Percentiles rank a stretch among this genome's conserved stretches.
These are phyloP conservation scores for Aphaenogaster floridana DNA, from an alignment of 1,140 invertebrate species.

Conservation along the genomic window DNA sequence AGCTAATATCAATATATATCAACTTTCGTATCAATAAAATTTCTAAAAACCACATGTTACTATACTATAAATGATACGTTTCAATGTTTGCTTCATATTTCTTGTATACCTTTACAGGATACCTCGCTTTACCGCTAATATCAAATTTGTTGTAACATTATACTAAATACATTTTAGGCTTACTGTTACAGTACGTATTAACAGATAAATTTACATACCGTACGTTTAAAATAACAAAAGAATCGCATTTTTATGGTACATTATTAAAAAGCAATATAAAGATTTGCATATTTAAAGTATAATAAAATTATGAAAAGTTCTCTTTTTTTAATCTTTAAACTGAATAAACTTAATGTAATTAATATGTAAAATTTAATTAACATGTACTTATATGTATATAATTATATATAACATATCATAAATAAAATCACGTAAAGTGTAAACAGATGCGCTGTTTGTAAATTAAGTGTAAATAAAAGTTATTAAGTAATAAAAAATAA, in stretches of 20 bases:
- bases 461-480: slow-evolving; percentile 10
- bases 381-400: not conserved
- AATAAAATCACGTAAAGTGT: slow-evolving; percentile 2
- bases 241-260: not conserved
- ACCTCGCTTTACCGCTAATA: not conserved
- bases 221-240: not conserved
- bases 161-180: slow-evolving; percentile 52
- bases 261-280: slow-evolving; percentile 4
- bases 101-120: not conserved
- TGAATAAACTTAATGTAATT: not conserved
- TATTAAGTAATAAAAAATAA: slow-evolving; percentile 38
- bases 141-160: slow-evolving; percentile 42
- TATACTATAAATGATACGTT: slow-evolving; percentile 34
- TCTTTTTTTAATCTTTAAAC: slow-evolving; percentile 11
- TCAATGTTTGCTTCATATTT: slow-evolving; percentile 5
- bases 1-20: slow-evolving; percentile 49
- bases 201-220: not conserved
- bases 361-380: slow-evolving; percentile 10
- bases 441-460: not conserved
- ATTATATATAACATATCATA: not conserved
- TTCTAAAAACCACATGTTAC: slow-evolving; percentile 50
- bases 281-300: slow-evolving; percentile 3
- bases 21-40: slow-evolving; percentile 47
- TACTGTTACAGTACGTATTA: slow-evolving; percentile 26
- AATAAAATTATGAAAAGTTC: slow-evolving; percentile 38